A percentile compares a stretch with the other conserved stretches of the same genome.
These are phyloP conservation scores for Phalacrocorax carbo DNA, from an alignment of 2,113 vertebrate species.

Conservation along the genomic window DNA sequence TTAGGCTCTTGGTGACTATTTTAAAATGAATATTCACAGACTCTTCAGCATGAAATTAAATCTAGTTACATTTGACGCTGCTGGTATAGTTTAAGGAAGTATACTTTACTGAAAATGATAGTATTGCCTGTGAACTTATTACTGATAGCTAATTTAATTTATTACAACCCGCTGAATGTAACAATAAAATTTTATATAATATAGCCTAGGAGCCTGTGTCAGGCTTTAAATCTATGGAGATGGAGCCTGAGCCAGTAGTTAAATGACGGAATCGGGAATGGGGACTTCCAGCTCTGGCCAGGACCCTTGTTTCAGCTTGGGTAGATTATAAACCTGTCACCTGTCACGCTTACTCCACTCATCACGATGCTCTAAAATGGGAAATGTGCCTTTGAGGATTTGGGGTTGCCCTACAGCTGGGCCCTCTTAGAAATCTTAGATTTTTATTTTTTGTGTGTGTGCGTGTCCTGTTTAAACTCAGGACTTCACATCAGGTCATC, in stretches of 20 bases:
- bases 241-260: background rate
- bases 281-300: background rate
- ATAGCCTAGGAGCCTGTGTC: background rate
- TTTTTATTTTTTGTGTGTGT: too few relatives aligned
- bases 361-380: background rate
- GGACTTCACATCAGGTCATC: background rate
- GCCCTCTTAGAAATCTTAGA: background rate
- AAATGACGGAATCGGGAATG: background rate
- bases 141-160: slow-evolving; percentile 49
- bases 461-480: background rate
- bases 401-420: background rate
- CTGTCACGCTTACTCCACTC: background rate
- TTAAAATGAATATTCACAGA: slow-evolving; percentile 71
- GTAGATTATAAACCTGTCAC: background rate
- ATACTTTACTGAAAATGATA: slow-evolving; percentile 3
- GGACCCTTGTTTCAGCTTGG: background rate
- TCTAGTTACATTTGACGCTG: slow-evolving; percentile 18
- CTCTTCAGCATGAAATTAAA: slow-evolving; percentile 62
- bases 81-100: slow-evolving; percentile 34
- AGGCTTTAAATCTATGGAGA: slow-evolving; percentile 6
- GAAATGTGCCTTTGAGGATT: background rate
- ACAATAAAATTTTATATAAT: slow-evolving; percentile 17
- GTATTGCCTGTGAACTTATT: slow-evolving; percentile 38
- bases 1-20: slow-evolving; percentile 73
- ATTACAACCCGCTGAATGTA: background rate